Evolutionary conservation across 92 coral and sea anemone species (phyloP), one percentile per base, ranked within the genome.

Genomic region (Micromussa lordhowensis): DNA sequence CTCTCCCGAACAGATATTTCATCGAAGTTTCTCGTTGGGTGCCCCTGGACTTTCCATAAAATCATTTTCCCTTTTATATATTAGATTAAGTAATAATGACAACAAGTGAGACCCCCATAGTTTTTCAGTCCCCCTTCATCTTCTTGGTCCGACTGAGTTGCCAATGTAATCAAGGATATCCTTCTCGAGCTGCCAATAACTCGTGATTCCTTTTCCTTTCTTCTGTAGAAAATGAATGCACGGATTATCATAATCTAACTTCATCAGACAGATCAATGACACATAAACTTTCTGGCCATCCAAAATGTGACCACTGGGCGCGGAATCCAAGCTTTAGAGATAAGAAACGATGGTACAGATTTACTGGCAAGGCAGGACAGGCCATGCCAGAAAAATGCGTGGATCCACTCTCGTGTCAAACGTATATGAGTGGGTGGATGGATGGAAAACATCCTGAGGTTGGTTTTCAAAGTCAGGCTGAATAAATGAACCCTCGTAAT

Each of bases 361-460:
- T 85, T n/a, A 64, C 48, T 18, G 88, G 82, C 44, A 29, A 30
- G 78, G 88, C 88, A 21, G 88, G 88, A 13, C 40, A 59, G 61
- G 18, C 88, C 24, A 85, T 85, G 72, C 61, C 88, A 14, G 79
- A 83, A 11, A 36, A 40, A 35, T 68, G 78, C 55, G 91, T 90
- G 38, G 29, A 8, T 4, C 6, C 51, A 28, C 61, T 86, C 0
- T 79, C n/a, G 31, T 92, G 95, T 64, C 85, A 80, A 13, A 70
- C 95, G 10, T 18, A 1, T 5, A 38, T 35, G 75, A 57, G 75
- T 61, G 88, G 88, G 49, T 85, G 88, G 88, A 85, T 85, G 82
- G 26, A 75, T 28, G 88, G 88, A 35, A 44, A 24, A 48, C 81
- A 75, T 17, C 88, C 88, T 34, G 14, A 75, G 82, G 88, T 85